A percentile compares a stretch with the other conserved stretches of the same genome.
Conservation (phyloP, 1,140 invertebrate species). For the Drosophila arawakana region DNA sequence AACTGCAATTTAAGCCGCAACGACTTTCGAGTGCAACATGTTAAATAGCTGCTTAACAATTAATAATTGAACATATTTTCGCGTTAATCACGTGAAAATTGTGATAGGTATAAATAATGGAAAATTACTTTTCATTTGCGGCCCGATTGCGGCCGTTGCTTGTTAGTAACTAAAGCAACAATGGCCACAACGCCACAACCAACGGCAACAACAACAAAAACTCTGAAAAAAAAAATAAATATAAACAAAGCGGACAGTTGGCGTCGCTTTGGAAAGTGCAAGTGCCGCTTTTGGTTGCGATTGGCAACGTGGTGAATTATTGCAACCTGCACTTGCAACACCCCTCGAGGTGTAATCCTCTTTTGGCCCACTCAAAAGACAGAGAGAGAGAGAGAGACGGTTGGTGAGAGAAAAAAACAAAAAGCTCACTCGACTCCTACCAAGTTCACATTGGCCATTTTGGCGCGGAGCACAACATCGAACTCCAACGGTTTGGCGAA, state of each 20-base stretch:
- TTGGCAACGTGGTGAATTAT: constrained; percentile 67
- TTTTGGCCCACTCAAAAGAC: neutral
- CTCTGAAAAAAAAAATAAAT: constrained; percentile 39
- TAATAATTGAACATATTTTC: constrained; percentile 70
- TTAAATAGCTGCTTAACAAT: constrained; percentile 45
- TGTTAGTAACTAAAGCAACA: constrained; percentile 75
- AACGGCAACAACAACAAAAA: constrained; percentile 35
- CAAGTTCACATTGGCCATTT: constrained; percentile 68
- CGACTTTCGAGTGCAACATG: constrained; percentile 20
- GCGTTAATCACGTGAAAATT: constrained; percentile 67
- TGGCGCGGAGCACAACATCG: constrained; percentile 74
- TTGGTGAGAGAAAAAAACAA: neutral
- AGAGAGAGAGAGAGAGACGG: no score
- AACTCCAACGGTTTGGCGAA: constrained; percentile 68
- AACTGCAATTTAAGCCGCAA: neutral
- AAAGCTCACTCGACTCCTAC: constrained; percentile 18
- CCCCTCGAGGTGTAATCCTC: constrained; percentile 22
- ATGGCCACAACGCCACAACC: constrained; percentile 45
- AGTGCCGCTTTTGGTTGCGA: constrained; percentile 45
- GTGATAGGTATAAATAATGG: constrained; percentile 40
- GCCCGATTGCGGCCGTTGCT: constrained; percentile 39
- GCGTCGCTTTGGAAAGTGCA: constrained; percentile 75
- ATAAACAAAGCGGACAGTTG: constrained; percentile 56
- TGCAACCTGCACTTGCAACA: constrained; percentile 14
- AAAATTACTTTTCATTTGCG: constrained; percentile 52